phyloP scores from a whole-genome alignment of 1,140 invertebrate species.

The Drepana arcuata region DNA sequence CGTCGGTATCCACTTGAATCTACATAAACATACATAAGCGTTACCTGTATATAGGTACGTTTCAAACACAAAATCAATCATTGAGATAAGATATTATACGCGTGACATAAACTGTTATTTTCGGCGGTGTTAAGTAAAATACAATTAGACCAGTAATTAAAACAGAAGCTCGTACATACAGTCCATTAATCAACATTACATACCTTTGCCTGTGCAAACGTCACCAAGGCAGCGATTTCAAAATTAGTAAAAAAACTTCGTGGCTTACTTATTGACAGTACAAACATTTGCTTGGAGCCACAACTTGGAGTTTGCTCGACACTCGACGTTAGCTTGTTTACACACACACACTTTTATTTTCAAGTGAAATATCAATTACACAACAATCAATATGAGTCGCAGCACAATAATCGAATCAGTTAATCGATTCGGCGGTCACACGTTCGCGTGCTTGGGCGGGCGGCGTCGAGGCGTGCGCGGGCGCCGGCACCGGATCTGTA shows the following conservation, averaged over 20 bases:
- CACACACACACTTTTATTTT: slow-evolving; percentile 16
- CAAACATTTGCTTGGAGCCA: slow-evolving; percentile 44
- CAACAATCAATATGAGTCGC: background rate
- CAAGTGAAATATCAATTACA: slow-evolving; percentile 10
- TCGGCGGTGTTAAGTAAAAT: too few species aligned
- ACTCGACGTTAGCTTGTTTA: slow-evolving; percentile 26
- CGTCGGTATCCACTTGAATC: too few species aligned
- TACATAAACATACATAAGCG: too few species aligned
- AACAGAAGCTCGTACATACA: too few species aligned
- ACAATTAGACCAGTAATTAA: too few species aligned
- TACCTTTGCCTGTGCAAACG: slow-evolving; percentile 16
- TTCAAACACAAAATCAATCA: too few species aligned
- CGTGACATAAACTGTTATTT: too few species aligned
- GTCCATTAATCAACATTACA: slow-evolving; percentile 13
- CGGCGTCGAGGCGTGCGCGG: slow-evolving; percentile 55
- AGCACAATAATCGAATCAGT: background rate
- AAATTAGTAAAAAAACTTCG: slow-evolving; percentile 36
- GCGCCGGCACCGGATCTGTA: slow-evolving; percentile 39
- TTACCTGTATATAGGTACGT: too few species aligned
- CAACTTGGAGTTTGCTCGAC: slow-evolving; percentile 22
- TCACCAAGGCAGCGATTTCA: slow-evolving; percentile 12
- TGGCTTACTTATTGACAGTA: slow-evolving; percentile 44
- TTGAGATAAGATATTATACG: too few species aligned
- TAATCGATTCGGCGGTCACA: background rate
- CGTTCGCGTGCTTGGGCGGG: slow-evolving; percentile 37